Base-by-base conservation (phyloP, 2,888 invertebrate species). In the Drosophila kambysellisi region DNA sequence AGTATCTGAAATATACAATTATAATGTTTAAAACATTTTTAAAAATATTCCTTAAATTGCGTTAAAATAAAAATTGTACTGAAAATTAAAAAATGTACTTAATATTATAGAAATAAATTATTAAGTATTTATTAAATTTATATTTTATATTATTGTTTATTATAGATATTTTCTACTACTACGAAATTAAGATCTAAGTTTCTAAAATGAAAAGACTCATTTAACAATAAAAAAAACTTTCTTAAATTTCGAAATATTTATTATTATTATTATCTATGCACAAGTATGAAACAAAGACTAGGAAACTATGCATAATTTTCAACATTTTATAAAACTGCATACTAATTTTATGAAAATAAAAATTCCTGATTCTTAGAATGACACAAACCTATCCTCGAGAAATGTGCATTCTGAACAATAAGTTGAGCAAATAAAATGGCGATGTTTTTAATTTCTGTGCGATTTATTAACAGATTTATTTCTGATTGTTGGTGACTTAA, bases 361-460 rank as follows among this genome's bases (percentile, higher is more conserved):
- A 15, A 3, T 37, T 25, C 6, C 3, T 1, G 6, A 3, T 6
- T n/a, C n/a, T 39, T 1, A 4, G 1, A 39, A 17, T 4, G 0
- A 39, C 4, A 39, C 3, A 9, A n/a, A 20, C 20, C 12, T 12
- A 3, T 3, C 6, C 0, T 7, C 43, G 3, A 12, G 3, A 43
- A 46, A 46, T 0, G 20, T 46, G 6, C 7, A 12, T 20, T 12
- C 43, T 46, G 12, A 4, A 12, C 7, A 12, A 46, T 20, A 43
- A 20, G 7, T 12, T 46, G 20, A 20, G 43, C 20, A 12, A 46
- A 4, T 7, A 4, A 3, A 20, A 20, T 20, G 1, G 0, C 0
- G 6, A 20, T 43, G 3, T 12, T 6, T 12, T 3, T 12, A 43
- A 20, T 43, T 43, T 43, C 6, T 1, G 11, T 1, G 6, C 1